Evolutionary conservation across 2,113 vertebrate species (phyloP), one percentile per base, ranked within the genome.

Genomic region (Rhegmatorhina hoffmannsi): DNA sequence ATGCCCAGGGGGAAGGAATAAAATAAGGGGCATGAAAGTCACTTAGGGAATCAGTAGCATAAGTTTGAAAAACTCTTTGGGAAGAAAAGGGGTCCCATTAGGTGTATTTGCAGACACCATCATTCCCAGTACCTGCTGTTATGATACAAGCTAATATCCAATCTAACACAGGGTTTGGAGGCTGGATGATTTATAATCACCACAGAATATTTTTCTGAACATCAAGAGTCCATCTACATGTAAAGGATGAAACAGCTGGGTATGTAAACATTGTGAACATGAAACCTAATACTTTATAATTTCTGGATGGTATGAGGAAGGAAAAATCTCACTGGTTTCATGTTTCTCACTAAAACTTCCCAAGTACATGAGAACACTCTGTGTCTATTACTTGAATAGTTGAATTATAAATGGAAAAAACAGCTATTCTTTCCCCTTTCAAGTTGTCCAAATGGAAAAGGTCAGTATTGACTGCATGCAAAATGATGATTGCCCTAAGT

Each of bases 401-500:
- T 66, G 33, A 93, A 68, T 26, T 50, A 18, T 49, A 68, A 50
- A n/a, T 28, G 43, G 36, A 66, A 84, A 90, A 89, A 81, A 4
- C 17, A 81, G 62, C 40, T 90, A 34, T 64, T 92, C 28, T 80
- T 92, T 87, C 52, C 49, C 56, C 23, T 9, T 77, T 90, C 19
- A 73, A 43, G 70, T 55, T 87, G 47, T 90, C 47, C 33, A 78
- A 33, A 62, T 53, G 33, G 60, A 91, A 97, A 95, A 97, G 87
- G 94, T 96, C 95, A 88, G 74, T 84, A 96, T 95, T 90, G 95
- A 95, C 87, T 92, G 40, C 67, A 47, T 84, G 66, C 49, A 89
- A 93, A 95, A 84, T 0, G 0, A 64, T 90, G 52, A 96, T 89
- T 95, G 69, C 74, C 92, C 64, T 43, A 56, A 89, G 63, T 96